Evolutionary conservation across 2,113 vertebrate genomes (phyloP).

Genomic region (Bufo gargarizans): DNA sequence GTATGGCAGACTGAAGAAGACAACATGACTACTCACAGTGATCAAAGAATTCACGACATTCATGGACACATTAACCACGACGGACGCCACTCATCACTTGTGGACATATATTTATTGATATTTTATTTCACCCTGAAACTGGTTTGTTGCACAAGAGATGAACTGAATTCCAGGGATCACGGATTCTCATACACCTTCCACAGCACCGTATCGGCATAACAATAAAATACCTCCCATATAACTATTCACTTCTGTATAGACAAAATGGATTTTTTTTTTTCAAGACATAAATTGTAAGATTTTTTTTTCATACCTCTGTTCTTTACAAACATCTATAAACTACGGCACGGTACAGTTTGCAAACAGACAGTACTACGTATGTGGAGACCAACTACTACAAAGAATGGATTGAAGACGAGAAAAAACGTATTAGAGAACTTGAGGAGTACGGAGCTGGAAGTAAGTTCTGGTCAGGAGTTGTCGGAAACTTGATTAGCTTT

Average conservation of each 20-base stretch:
- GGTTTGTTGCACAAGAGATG: conserved; percentile 34
- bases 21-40: background rate
- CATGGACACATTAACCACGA: background rate
- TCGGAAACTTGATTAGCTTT: background rate
- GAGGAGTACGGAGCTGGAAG: conserved; percentile 11
- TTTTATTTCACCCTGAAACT: conserved; percentile 37
- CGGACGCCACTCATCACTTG: conserved; percentile 4
- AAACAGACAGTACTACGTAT: conserved; percentile 62
- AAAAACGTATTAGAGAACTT: conserved; percentile 22
- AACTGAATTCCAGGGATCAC: conserved; percentile 59
- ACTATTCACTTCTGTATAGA: conserved; percentile 72
- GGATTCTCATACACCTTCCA: conserved; percentile 69
- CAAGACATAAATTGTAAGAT: conserved; percentile 73
- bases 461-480: background rate
- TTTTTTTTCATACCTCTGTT: conserved; percentile 66
- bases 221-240: conserved; percentile 73
- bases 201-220: conserved; percentile 72
- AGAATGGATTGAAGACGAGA: conserved; percentile 30
- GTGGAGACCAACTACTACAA: conserved; percentile 60
- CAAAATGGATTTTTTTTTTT: conserved; percentile 75
- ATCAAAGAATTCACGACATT: background rate
- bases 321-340: conserved; percentile 90
- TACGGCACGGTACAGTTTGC: conserved; percentile 82
- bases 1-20: too few relatives aligned
- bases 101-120: conserved; percentile 54